A percentile compares a stretch with the other conserved stretches of the same genome.
phyloP scores from a whole-genome alignment of 1,140 invertebrate genomes.

The Drosophila kanapiae region DNA sequence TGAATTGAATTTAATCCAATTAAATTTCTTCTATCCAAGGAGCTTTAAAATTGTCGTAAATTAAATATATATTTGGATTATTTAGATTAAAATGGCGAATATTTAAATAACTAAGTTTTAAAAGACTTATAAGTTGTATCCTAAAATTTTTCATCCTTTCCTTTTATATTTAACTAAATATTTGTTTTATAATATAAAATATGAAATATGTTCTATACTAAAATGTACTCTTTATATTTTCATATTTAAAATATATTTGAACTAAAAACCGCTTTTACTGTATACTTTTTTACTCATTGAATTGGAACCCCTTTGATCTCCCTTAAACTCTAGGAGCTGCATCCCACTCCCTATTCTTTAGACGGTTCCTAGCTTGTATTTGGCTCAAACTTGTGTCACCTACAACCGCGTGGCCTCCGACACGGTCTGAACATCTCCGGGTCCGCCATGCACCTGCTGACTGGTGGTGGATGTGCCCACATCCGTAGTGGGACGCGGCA shows the following conservation, averaged over 20 bases:
- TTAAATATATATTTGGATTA: neutral
- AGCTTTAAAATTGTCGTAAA: neutral
- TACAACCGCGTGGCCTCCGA: slow-evolving; percentile 82
- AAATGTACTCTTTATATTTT: neutral
- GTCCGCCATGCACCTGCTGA: slow-evolving; percentile 44
- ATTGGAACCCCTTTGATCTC: too few species aligned
- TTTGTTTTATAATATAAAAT: neutral
- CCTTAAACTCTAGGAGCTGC: slow-evolving; percentile 16
- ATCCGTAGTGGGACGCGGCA: slow-evolving; percentile 75
- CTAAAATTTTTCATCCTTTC: neutral
- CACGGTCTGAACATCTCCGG: slow-evolving; percentile 70
- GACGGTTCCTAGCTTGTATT: slow-evolving; percentile 22
- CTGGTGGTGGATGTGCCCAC: slow-evolving; percentile 71
- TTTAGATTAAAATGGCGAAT: neutral
- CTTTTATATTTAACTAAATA: neutral
- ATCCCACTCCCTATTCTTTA: neutral
- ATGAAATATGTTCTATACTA: neutral
- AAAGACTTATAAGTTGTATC: neutral
- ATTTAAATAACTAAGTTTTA: slow-evolving; percentile 5
- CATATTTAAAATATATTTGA: neutral
- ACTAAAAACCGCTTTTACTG: too few species aligned
- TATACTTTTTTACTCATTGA: neutral
- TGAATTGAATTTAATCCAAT: neutral
- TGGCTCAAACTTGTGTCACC: slow-evolving; percentile 45
- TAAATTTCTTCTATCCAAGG: neutral